Conservation (phyloP, 2,113 vertebrate species). For the Otis tarda region DNA sequence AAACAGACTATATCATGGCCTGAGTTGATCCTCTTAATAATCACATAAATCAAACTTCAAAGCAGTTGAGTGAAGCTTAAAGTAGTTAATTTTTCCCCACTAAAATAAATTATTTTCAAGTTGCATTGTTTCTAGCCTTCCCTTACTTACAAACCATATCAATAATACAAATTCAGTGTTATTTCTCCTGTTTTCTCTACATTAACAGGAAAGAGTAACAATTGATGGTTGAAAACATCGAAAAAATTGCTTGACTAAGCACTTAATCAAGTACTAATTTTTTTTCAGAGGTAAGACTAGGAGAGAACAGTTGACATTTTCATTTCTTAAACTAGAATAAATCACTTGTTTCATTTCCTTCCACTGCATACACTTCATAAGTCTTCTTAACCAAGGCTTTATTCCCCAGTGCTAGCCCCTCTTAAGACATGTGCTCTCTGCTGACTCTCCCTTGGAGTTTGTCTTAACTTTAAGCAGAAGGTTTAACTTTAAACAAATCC, state of each 20-base stretch:
- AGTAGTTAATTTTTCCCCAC: neutral
- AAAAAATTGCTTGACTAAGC: neutral
- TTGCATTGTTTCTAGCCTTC: neutral
- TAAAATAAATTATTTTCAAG: neutral
- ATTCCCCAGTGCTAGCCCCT: neutral
- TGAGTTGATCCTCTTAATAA: neutral
- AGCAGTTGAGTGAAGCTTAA: neutral
- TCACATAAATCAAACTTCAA: neutral
- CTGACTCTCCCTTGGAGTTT: neutral
- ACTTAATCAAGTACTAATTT: neutral
- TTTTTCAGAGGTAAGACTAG: neutral
- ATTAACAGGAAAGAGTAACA: neutral
- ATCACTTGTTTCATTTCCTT: neutral
- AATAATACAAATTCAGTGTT: neutral
- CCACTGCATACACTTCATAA: neutral
- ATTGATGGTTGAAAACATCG: neutral
- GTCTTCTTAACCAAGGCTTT: neutral
- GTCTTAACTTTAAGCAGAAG: neutral
- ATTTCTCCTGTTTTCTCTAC: neutral
- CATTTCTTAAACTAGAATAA: neutral
- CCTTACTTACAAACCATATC: neutral
- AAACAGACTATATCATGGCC: neutral
- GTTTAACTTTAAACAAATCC: slow-evolving; percentile 16
- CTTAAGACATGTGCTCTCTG: neutral
- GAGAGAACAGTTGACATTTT: neutral